A percentile compares a stretch with the other conserved stretches of the same genome.
phyloP scores from a whole-genome alignment of 2,797 vertebrate species.

The Myotis planiceps region DNA sequence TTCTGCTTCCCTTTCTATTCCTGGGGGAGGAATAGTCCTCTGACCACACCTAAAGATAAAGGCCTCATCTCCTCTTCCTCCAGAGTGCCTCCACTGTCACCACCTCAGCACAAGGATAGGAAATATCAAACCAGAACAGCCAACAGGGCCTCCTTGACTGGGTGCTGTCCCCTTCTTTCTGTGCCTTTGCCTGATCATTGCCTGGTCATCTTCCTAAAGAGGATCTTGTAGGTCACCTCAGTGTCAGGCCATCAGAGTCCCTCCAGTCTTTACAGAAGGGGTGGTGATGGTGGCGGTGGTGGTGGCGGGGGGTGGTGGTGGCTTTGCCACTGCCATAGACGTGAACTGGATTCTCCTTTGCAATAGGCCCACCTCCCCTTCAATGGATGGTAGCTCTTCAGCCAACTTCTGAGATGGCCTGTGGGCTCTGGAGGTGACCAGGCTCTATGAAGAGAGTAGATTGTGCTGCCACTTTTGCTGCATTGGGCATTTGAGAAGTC shows the following conservation, averaged over 20 bases:
- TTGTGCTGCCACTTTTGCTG: neutral
- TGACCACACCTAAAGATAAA: neutral
- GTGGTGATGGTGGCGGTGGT: neutral
- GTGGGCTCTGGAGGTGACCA: neutral
- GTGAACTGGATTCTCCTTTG: neutral
- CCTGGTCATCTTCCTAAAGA: neutral
- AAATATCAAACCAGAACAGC: neutral
- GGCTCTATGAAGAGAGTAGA: neutral
- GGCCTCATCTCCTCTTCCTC: neutral
- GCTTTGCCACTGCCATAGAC: neutral
- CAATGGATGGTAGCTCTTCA: rapidly evolving
- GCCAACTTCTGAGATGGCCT: too few relatives aligned
- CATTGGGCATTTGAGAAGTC: neutral
- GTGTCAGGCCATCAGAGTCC: neutral
- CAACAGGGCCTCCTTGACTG: neutral
- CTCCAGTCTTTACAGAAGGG: neutral
- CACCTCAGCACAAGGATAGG: neutral
- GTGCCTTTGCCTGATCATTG: rapidly evolving
- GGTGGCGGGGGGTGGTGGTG: neutral
- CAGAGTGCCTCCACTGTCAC: neutral
- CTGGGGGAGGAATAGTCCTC: neutral
- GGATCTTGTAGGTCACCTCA: neutral
- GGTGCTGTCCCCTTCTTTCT: neutral
- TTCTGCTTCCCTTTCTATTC: neutral
- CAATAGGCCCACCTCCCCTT: rapidly evolving